Conservation (phyloP, 2,797 vertebrate species). For the Acanthurus lineatus region DNA sequence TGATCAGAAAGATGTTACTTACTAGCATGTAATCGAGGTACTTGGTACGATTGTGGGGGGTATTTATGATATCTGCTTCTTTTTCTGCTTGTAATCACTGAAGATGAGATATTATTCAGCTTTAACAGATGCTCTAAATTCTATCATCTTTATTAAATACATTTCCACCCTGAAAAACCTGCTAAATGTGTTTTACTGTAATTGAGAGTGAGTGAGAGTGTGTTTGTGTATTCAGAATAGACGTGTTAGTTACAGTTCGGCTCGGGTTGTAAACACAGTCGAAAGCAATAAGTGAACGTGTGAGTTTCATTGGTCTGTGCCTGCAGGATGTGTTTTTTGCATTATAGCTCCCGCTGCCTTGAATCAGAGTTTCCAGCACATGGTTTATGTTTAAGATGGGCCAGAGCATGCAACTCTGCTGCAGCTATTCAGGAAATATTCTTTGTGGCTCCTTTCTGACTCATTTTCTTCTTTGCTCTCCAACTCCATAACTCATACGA, state of each 20-base stretch:
- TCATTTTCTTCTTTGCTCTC: constrained; percentile 36
- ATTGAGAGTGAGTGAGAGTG: too few species aligned
- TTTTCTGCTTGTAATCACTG: constrained; percentile 63
- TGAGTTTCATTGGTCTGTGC: constrained; percentile 28
- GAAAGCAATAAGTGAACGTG: constrained; percentile 7
- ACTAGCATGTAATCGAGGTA: constrained; percentile 58
- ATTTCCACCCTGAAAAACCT: constrained; percentile 10
- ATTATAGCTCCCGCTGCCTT: constrained; percentile 61
- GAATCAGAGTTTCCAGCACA: constrained; percentile 82
- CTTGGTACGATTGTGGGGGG: constrained; percentile 63
- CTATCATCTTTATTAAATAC: constrained; percentile 73
- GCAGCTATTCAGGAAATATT: constrained; percentile 65
- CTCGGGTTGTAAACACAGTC: neutral
- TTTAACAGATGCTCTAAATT: constrained; percentile 56
- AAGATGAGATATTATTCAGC: constrained; percentile 47
- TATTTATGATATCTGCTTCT: constrained; percentile 76
- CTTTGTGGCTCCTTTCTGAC: constrained; percentile 59
- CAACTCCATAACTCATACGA: constrained; percentile 15
- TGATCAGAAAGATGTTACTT: constrained; percentile 45
- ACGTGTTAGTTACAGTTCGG: neutral
- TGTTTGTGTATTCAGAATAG: too few species aligned
- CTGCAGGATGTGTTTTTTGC: constrained; percentile 66
- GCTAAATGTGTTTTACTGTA: neutral
- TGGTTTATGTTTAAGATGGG: constrained; percentile 78
- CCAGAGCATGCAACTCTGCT: constrained; percentile 51